Base-by-base conservation (phyloP, 2,797 vertebrate species). In the Valencia hispanica region DNA sequence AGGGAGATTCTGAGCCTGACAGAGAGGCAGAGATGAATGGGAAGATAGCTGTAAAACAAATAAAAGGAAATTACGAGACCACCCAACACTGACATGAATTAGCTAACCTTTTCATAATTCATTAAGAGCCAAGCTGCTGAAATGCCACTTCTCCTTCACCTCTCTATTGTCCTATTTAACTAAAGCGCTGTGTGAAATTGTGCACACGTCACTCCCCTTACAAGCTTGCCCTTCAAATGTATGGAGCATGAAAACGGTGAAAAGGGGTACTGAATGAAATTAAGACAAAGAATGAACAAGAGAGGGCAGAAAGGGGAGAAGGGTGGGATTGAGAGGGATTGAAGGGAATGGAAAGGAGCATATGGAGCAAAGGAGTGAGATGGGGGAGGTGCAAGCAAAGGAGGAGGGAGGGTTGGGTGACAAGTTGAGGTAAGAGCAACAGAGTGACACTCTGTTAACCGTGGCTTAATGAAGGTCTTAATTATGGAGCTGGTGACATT, bases 401-500 rank as follows among this genome's bases (percentile, higher is more conserved):
- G 36, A 43, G 53, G 61, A 18, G 45, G 53, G 57, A 48, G 70
- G 57, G 75, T 81, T 47, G 36, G 70, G 75, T 73, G 78, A 86
- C 61, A 84, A 86, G 82, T 81, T 0, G 80, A 86, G 87, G 81
- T 88, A 87, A 87, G 73, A 86, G 80, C 80, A 80, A 74, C 84
- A 83, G 85, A 84, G 86, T 89, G 91, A 86, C 89, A 93, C 90
- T 92, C 89, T 92, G 92, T 93, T 93, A 94, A 91, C 87, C 78
- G 76, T 82, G 85, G 87, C 92, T 93, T 94, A 94, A 94, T 94
- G 91, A 94, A 93, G 93, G 90, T 94, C 92, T 95, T 95, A 95
- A 95, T 96, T 95, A 95, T 94, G 92, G 93, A 94, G 92, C 91
- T 78, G 85, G 87, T 94, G 93, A 95, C 93, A 94, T 94, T 94